Percentiles rank a stretch among this genome's conserved stretches.
phyloP scores from a whole-genome alignment of 2,888 invertebrate species.

The Erannis defoliaria region DNA sequence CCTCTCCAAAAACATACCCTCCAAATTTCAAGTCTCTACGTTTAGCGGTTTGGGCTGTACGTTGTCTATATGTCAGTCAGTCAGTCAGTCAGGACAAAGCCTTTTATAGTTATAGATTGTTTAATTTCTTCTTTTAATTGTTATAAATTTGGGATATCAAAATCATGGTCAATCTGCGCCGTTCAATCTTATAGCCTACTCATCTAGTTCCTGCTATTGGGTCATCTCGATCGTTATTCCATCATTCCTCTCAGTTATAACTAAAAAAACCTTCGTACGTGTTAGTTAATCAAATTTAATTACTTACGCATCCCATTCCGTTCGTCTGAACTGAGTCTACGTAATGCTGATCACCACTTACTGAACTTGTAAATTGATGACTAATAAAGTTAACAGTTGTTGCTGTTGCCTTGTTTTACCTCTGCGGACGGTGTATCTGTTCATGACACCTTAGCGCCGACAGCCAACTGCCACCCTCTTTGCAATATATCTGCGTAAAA shows the following conservation, averaged over 20 bases:
- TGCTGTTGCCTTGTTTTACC: conserved; percentile 9
- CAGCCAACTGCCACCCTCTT: too few species aligned
- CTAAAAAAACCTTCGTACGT: conserved; percentile 41
- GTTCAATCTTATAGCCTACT: neutral
- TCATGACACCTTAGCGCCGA: too few species aligned
- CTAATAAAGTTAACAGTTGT: conserved; percentile 22
- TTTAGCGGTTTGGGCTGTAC: too few species aligned
- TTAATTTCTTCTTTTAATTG: too few species aligned
- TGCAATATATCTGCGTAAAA: too few species aligned
- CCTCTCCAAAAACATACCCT: too few species aligned
- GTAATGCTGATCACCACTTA: conserved; percentile 35
- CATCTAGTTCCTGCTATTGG: conserved; percentile 22
- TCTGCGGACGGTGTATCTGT: too few species aligned
- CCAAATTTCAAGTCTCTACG: too few species aligned
- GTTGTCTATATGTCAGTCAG: too few species aligned
- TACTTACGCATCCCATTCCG: conserved; percentile 31
- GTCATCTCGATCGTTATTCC: conserved; percentile 37
- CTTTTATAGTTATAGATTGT: too few species aligned
- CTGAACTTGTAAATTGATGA: conserved; percentile 33
- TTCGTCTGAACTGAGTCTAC: conserved; percentile 39
- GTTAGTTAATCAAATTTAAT: conserved; percentile 40
- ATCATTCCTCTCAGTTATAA: conserved; percentile 33
- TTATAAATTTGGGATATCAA: neutral
- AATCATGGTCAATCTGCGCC: too few species aligned
- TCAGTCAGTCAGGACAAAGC: too few species aligned